Conservation (phyloP, 2,888 invertebrate species). For the Chrysomela aeneicollis region DNA sequence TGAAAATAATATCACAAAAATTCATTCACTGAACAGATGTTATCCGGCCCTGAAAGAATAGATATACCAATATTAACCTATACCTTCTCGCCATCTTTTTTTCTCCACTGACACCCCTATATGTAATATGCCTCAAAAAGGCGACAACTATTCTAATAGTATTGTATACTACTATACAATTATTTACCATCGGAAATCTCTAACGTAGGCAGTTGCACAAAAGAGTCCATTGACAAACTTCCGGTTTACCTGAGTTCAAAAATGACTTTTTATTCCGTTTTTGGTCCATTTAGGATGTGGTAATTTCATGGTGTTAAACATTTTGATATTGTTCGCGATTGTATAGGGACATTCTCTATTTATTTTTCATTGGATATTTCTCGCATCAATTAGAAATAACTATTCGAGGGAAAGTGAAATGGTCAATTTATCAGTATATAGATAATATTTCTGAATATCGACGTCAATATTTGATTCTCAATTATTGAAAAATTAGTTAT, state of each 20-base stretch:
- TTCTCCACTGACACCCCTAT: constrained; percentile 18
- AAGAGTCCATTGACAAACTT: constrained; percentile 41
- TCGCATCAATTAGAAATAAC: too few species aligned
- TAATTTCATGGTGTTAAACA: constrained; percentile 31
- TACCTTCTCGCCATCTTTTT: constrained; percentile 16
- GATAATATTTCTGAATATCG: too few species aligned
- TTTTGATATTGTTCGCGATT: constrained; percentile 6
- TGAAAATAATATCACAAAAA: neutral
- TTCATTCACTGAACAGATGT: neutral
- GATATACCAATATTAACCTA: neutral
- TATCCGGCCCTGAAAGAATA: neutral
- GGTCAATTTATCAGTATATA: too few species aligned
- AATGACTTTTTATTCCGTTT: constrained; percentile 35
- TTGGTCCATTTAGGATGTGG: constrained; percentile 28
- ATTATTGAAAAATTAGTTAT: too few species aligned
- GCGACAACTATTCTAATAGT: constrained; percentile 37
- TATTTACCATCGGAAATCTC: constrained; percentile 34
- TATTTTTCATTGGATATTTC: neutral
- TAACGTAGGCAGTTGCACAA: constrained; percentile 37
- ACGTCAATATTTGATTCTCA: too few species aligned
- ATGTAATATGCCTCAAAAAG: constrained; percentile 37
- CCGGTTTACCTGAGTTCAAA: constrained; percentile 41
- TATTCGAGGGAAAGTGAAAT: too few species aligned
- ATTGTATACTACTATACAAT: constrained; percentile 36
- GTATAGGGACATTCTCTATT: neutral